Base-by-base conservation (phyloP, 2,113 vertebrate genomes). In the Rhinolophus ferrumequinum region DNA sequence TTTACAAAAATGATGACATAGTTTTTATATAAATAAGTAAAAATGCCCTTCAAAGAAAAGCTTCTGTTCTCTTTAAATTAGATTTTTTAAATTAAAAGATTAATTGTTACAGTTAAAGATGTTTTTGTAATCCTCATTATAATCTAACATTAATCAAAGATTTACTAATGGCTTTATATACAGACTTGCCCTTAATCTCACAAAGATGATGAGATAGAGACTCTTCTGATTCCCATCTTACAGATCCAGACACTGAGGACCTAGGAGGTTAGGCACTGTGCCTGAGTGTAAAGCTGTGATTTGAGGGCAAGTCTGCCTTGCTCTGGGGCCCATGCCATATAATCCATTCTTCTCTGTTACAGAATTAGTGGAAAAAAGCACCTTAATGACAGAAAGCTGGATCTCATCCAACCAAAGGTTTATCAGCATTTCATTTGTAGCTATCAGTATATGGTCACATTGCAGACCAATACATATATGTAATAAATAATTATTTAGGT, bases 61-160 rank as follows among this genome's bases (percentile, higher is more conserved):
- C 28, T 87, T 93, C 38, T 93, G 1, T 80, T 33, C 56, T 92
- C 66, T 84, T 66, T 81, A 90, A 83, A 33, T 96, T 90, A 75
- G 4, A 21, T 84, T 92, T 87, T 6, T 28, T 38, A 83, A 93
- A 50, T 64, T 75, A 90, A 60, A 66, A 83, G 33, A 54, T 72
- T n/a, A 60, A 8, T 80, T 82, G 28, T 58, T 47, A 35, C 60
- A 79, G 15, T 60, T 70, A 92, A 91, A 90, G 22, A 62, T 54
- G 9, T 47, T 67, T 47, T 84, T 24, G 13, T 77, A 54, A 67
- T 87, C n/a, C 3, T 81, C 19, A 81, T 56, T 54, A 50, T 88
- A 73, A 60, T 41, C n/a, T 91, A 81, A 44, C 50, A 72, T 67
- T 62, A 79, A 1, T 92, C 21, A 83, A 50, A 41, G 70, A 60